These are phyloP conservation scores for Peromyscus leucopus DNA, from an alignment of 2,113 vertebrate species.

Conservation along the genomic window DNA sequence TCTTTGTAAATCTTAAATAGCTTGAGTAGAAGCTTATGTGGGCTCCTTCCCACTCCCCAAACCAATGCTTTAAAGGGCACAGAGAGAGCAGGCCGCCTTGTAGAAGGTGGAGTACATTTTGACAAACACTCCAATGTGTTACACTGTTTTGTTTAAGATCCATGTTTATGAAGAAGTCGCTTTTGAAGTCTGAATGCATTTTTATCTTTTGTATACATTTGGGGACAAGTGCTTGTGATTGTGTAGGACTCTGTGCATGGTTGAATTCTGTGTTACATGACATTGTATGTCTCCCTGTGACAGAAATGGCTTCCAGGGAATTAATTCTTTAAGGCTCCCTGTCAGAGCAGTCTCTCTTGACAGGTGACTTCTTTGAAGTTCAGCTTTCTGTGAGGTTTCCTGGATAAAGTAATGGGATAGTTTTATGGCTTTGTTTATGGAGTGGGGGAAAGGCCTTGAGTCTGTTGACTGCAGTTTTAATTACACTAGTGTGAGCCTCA, in stretches of 20 bases:
- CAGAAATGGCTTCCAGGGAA: background rate
- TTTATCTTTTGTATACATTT: background rate
- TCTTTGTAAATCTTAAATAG: constrained; percentile 20
- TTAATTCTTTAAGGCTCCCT: background rate
- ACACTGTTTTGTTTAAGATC: background rate
- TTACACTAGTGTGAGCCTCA: constrained; percentile 64
- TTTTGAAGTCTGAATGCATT: constrained; percentile 1
- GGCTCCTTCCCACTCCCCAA: background rate
- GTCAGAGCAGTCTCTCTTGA: background rate
- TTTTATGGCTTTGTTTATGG: constrained; percentile 58
- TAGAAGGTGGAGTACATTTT: background rate
- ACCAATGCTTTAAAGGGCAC: background rate
- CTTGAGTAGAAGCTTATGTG: background rate
- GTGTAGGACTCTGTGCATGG: background rate
- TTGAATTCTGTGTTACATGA: background rate
- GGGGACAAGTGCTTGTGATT: background rate
- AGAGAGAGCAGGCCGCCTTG: background rate
- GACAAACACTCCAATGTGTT: background rate
- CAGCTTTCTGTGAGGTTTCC: constrained; percentile 37
- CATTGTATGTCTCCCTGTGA: background rate
- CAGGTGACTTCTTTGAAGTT: constrained; percentile 11
- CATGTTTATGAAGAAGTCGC: background rate
- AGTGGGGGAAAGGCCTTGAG: background rate
- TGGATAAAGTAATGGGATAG: constrained; percentile 20
- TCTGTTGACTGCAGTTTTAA: constrained; percentile 55